Percentiles rank a stretch among this genome's conserved stretches.
Conservation (phyloP, 92 coral and sea anemone species). For the Heteractis magnifica region DNA sequence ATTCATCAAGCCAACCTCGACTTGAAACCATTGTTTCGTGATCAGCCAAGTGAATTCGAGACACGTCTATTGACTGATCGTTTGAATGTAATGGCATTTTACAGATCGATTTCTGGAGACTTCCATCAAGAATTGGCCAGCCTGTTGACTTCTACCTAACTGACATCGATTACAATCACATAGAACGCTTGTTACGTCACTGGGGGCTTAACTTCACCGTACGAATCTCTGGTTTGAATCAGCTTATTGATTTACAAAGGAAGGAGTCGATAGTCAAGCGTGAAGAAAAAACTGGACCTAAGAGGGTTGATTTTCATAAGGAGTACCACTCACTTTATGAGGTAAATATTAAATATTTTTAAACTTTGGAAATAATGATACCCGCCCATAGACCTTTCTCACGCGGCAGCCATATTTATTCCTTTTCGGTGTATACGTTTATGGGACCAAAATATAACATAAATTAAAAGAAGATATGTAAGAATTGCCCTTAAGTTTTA, state of each 20-base stretch:
- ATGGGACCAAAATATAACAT: too few relatives aligned
- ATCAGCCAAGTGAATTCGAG: too few relatives aligned
- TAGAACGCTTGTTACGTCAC: not conserved
- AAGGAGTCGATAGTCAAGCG: not conserved
- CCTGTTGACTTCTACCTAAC: conserved; percentile 31
- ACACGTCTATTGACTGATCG: not conserved
- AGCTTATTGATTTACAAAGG: not conserved
- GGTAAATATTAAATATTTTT: conserved; percentile 27
- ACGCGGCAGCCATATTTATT: too few relatives aligned
- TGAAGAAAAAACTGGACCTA: not conserved
- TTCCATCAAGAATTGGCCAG: conserved; percentile 16
- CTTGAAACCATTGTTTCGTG: too few relatives aligned
- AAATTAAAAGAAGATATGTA: too few relatives aligned
- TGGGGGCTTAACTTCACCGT: not conserved
- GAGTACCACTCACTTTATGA: conserved; percentile 48
- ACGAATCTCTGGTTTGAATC: not conserved
- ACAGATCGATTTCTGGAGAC: conserved; percentile 36
- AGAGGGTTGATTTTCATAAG: not conserved
- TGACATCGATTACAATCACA: not conserved
- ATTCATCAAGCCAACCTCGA: too few relatives aligned
- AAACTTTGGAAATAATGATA: too few relatives aligned
- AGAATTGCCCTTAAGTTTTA: too few relatives aligned
- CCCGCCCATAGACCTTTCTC: too few relatives aligned
- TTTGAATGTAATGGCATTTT: not conserved
- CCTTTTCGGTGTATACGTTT: too few relatives aligned